These are phyloP conservation scores for Pseudorhombus dupliciocellatus DNA, from an alignment of 2,113 vertebrate species.

Conservation along the genomic window DNA sequence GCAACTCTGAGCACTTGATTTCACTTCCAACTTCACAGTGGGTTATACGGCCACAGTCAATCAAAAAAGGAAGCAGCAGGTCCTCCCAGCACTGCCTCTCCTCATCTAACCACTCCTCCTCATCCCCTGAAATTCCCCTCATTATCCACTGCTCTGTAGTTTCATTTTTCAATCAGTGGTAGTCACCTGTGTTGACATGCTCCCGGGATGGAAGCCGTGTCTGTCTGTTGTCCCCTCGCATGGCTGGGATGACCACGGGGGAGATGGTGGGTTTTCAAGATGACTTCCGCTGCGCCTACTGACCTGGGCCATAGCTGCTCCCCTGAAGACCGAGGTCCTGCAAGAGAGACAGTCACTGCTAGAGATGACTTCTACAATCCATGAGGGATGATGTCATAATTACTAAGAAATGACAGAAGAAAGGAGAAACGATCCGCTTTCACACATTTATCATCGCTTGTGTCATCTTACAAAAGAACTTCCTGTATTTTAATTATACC, in stretches of 20 bases:
- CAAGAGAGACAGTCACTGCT: not conserved
- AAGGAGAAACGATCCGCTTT: too few relatives aligned
- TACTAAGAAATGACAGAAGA: too few relatives aligned
- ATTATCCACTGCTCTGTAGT: not conserved
- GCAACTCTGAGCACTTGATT: slow-evolving; percentile 14
- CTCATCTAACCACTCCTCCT: slow-evolving; percentile 74
- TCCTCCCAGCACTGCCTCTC: too few relatives aligned
- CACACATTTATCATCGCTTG: too few relatives aligned
- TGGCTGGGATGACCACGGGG: too few relatives aligned
- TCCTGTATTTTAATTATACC: too few relatives aligned
- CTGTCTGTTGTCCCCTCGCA: not conserved
- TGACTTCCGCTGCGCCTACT: too few relatives aligned
- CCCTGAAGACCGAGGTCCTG: not conserved
- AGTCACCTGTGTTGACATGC: not conserved
- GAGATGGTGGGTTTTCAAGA: too few relatives aligned
- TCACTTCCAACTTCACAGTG: slow-evolving; percentile 33
- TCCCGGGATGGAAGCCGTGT: not conserved
- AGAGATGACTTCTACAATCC: not conserved
- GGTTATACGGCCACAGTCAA: too few relatives aligned
- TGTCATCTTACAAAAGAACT: too few relatives aligned
- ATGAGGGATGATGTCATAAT: too few relatives aligned
- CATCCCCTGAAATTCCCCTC: slow-evolving; percentile 71
- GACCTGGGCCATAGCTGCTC: slow-evolving; percentile 74
- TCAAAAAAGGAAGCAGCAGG: too few relatives aligned
- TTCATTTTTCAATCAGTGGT: not conserved